Conservation (phyloP, 2,888 invertebrate genomes). For the Melinaea marsaeus region DNA sequence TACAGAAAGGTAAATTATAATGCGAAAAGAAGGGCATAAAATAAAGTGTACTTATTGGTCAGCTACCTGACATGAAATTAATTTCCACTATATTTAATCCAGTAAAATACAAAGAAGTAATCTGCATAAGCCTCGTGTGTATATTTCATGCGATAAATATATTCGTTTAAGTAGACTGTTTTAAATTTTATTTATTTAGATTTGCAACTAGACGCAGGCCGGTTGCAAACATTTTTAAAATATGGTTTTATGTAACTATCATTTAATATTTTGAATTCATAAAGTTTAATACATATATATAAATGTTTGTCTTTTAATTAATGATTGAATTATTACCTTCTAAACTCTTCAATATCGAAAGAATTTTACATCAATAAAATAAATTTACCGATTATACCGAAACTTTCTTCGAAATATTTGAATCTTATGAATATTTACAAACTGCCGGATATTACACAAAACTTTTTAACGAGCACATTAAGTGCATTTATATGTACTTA, state of each 20-base stretch:
- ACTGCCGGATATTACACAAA: constrained; percentile 49
- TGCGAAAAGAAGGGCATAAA: constrained; percentile 61
- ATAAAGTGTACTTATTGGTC: constrained; percentile 54
- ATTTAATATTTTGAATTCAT: too few relatives aligned
- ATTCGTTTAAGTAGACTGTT: constrained; percentile 68
- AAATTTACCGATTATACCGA: constrained; percentile 19
- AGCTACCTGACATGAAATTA: constrained; percentile 75
- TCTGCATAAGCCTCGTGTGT: constrained; percentile 76
- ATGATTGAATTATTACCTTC: too few relatives aligned
- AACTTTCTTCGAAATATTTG: constrained; percentile 45
- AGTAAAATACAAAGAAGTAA: constrained; percentile 74
- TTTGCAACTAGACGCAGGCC: constrained; percentile 16
- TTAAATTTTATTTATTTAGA: constrained; percentile 69
- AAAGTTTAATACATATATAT: too few relatives aligned
- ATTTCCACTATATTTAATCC: constrained; percentile 77
- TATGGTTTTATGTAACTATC: too few relatives aligned
- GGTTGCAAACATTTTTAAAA: too few relatives aligned
- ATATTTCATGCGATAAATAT: constrained; percentile 73
- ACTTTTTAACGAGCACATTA: constrained; percentile 48
- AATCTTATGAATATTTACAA: constrained; percentile 62
- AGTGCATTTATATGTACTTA: constrained; percentile 13
- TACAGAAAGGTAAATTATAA: constrained; percentile 38
- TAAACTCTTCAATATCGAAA: too few relatives aligned
- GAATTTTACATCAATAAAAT: too few relatives aligned
- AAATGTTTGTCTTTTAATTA: too few relatives aligned